A percentile compares a stretch with the other conserved stretches of the same genome.
Conservation (phyloP, 2,888 invertebrate genomes). For the Fabriciana adippe region DNA sequence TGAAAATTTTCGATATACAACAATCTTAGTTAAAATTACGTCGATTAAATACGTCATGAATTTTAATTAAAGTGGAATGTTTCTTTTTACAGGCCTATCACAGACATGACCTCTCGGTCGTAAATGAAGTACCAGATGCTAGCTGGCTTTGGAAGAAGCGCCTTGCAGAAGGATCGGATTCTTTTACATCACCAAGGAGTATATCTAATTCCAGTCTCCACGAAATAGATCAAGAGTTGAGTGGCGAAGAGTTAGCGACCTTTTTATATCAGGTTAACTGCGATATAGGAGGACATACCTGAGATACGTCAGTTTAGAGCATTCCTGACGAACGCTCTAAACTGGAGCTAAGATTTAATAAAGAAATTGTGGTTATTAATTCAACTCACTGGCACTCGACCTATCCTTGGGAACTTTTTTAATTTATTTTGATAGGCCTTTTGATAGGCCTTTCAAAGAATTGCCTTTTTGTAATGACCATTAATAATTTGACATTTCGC, state of each 20-base stretch:
- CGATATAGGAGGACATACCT: conserved; percentile 68
- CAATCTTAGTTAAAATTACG: too few relatives aligned
- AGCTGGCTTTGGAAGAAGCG: conserved; percentile 65
- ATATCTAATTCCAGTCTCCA: conserved; percentile 90
- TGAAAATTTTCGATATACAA: too few relatives aligned
- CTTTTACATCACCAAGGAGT: conserved; percentile 77
- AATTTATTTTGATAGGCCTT: conserved; percentile 9
- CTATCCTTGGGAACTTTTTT: neutral
- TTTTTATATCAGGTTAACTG: conserved; percentile 87
- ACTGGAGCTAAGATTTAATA: conserved; percentile 17
- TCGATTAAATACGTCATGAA: neutral
- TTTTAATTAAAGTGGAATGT: neutral
- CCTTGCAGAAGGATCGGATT: conserved; percentile 64
- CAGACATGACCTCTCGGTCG: conserved; percentile 62
- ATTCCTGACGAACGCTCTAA: conserved; percentile 21
- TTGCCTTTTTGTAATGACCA: conserved; percentile 7
- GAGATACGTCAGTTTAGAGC: conserved; percentile 65
- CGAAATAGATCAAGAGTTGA: conserved; percentile 86
- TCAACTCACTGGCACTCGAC: neutral
- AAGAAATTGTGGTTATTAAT: neutral
- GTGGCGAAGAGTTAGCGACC: conserved; percentile 85
- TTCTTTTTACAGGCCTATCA: conserved; percentile 59
- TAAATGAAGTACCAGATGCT: conserved; percentile 67
- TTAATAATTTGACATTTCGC: conserved; percentile 2
- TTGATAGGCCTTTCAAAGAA: too few relatives aligned